Conservation (phyloP, 2,888 invertebrate genomes). For the Dolichopus griseipennis region DNA sequence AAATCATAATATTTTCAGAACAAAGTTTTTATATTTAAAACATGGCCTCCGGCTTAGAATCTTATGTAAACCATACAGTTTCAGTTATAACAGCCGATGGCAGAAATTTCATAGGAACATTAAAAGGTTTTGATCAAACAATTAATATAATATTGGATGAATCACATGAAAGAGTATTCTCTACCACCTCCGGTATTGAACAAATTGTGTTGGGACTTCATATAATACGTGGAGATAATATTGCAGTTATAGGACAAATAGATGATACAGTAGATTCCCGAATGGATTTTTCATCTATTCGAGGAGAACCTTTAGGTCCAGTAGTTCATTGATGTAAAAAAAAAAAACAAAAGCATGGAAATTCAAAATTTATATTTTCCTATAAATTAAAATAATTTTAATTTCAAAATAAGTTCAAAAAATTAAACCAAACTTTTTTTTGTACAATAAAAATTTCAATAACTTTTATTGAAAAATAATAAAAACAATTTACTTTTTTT, state of each 20-base stretch:
- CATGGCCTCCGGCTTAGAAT: slow-evolving; percentile 79
- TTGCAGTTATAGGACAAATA: slow-evolving; percentile 79
- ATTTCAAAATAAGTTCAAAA: no score
- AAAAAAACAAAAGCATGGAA: not conserved
- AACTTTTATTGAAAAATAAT: no score
- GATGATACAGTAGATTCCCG: slow-evolving; percentile 76
- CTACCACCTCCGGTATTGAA: slow-evolving; percentile 81
- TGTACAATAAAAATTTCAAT: no score
- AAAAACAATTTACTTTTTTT: no score
- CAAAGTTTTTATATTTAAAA: slow-evolving; percentile 16
- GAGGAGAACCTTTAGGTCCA: slow-evolving; percentile 74
- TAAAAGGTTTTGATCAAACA: slow-evolving; percentile 99
- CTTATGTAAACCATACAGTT: slow-evolving; percentile 83
- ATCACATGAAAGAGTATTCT: slow-evolving; percentile 97
- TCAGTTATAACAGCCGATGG: slow-evolving; percentile 95
- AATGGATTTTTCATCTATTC: slow-evolving; percentile 67
- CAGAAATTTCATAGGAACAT: slow-evolving; percentile 88
- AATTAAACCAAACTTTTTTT: no score
- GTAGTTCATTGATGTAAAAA: slow-evolving; percentile 55
- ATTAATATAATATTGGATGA: slow-evolving; percentile 97
- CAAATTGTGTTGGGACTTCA: slow-evolving; percentile 94
- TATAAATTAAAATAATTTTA: no score
- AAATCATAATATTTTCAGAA: not conserved
- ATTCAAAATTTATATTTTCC: not conserved
- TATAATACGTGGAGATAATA: slow-evolving; percentile 96